Conservation (phyloP, 2,888 invertebrate species). For the Pheosia gnoma region DNA sequence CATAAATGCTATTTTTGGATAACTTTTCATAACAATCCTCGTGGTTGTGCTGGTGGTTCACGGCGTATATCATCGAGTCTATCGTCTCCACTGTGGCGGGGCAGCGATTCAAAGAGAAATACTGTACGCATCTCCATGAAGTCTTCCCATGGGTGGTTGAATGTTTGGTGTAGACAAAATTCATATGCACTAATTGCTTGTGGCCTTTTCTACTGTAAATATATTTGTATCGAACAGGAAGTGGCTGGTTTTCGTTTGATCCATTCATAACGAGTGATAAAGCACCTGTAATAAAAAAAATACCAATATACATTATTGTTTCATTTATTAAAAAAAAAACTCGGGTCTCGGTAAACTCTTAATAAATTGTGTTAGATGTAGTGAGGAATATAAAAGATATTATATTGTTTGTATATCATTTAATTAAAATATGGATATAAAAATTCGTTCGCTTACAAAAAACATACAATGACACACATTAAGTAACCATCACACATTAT, state of each 20-base stretch:
- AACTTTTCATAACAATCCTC: constrained; percentile 79
- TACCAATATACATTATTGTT: background rate
- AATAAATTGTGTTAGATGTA: background rate
- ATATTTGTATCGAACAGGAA: constrained; percentile 77
- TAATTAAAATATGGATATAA: constrained; percentile 59
- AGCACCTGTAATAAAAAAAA: constrained; percentile 67
- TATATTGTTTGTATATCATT: constrained; percentile 43
- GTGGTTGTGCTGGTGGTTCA: constrained; percentile 80
- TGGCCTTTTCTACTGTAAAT: constrained; percentile 82
- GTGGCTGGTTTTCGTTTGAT: constrained; percentile 62
- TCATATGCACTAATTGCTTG: constrained; percentile 81
- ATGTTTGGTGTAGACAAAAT: constrained; percentile 82
- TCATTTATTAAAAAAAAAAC: background rate
- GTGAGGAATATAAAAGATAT: constrained; percentile 15
- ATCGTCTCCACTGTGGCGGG: constrained; percentile 81
- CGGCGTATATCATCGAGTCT: constrained; percentile 76
- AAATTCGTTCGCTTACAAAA: constrained; percentile 57
- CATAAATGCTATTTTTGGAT: constrained; percentile 75
- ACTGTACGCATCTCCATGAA: constrained; percentile 81
- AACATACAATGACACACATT: constrained; percentile 50
- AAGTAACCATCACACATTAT: constrained; percentile 52
- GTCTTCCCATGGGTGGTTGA: constrained; percentile 81
- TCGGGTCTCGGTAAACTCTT: background rate
- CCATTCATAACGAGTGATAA: constrained; percentile 76
- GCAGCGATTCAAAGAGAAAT: constrained; percentile 80